phyloP scores from a whole-genome alignment of 2,888 invertebrate species.

The Plebejus melissa region DNA sequence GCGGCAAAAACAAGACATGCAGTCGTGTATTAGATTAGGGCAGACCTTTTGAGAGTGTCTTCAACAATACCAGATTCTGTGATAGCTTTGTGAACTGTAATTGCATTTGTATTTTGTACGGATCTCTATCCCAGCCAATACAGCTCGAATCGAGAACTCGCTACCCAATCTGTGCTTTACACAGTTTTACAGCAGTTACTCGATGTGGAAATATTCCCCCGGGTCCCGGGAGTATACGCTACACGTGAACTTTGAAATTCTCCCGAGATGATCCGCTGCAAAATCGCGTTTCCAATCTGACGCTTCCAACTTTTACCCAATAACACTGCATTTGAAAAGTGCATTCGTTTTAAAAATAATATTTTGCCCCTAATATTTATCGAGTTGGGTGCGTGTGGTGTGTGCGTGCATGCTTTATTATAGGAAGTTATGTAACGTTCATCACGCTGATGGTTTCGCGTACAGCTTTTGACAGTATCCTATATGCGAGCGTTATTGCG shows the following conservation, averaged over 20 bases:
- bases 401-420: constrained; percentile 25
- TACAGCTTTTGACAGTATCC: constrained; percentile 49
- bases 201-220: not conserved
- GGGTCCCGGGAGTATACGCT: not conserved
- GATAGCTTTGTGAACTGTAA: constrained; percentile 10
- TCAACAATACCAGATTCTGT: not conserved
- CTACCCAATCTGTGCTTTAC: not conserved
- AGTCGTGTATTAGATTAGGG: not conserved
- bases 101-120: not conserved
- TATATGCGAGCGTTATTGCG: constrained; percentile 47
- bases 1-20: not conserved
- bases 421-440: constrained; percentile 36
- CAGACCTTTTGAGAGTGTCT: constrained; percentile 5
- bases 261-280: not conserved
- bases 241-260: not conserved
- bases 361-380: not conserved
- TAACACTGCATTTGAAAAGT: not conserved
- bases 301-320: not conserved
- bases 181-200: constrained; percentile 1
- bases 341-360: not conserved
- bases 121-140: not conserved
- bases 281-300: not conserved
- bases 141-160: not conserved
- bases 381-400: not conserved
- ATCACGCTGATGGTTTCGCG: constrained; percentile 51